Conservation (phyloP, 2,888 invertebrate genomes). For the Panopea generosa region DNA sequence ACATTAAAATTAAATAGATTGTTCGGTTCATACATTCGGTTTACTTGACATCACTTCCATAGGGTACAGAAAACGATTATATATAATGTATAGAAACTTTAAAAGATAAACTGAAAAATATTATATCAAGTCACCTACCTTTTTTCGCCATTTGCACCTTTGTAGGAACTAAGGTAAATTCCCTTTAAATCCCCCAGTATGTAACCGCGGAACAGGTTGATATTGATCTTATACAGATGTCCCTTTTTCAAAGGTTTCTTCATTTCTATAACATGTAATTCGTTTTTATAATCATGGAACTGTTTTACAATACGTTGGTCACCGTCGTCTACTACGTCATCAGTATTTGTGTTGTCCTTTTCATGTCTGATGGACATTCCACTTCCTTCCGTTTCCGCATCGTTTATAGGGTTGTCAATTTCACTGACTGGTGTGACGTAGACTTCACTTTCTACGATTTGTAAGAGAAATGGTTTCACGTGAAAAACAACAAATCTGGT, state of each 20-base stretch:
- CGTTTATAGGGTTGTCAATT: background rate
- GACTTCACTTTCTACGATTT: conserved; percentile 46
- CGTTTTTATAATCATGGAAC: conserved; percentile 58
- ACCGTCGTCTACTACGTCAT: too few relatives aligned
- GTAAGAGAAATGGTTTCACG: conserved; percentile 52
- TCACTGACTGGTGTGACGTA: conserved; percentile 29
- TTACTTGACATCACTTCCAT: too few relatives aligned
- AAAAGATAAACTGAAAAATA: too few relatives aligned
- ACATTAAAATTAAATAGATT: too few relatives aligned
- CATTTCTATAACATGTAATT: conserved; percentile 72
- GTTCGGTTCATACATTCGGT: too few relatives aligned
- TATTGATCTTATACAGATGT: conserved; percentile 51
- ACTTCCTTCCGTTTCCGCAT: background rate
- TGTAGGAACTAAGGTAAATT: conserved; percentile 75
- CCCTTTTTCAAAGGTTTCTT: conserved; percentile 52
- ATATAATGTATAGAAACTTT: too few relatives aligned
- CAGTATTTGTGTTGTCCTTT: too few relatives aligned
- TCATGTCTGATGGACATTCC: background rate
- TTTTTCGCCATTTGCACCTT: conserved; percentile 41
- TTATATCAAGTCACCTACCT: conserved; percentile 66
- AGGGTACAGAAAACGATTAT: too few relatives aligned
- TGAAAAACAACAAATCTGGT: conserved; percentile 75
- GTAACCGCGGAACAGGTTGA: conserved; percentile 65
- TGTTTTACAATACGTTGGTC: conserved; percentile 59
- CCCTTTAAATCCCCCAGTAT: conserved; percentile 71